Conservation (phyloP, 2,888 invertebrate genomes). For the Leptopilina drosophilae region DNA sequence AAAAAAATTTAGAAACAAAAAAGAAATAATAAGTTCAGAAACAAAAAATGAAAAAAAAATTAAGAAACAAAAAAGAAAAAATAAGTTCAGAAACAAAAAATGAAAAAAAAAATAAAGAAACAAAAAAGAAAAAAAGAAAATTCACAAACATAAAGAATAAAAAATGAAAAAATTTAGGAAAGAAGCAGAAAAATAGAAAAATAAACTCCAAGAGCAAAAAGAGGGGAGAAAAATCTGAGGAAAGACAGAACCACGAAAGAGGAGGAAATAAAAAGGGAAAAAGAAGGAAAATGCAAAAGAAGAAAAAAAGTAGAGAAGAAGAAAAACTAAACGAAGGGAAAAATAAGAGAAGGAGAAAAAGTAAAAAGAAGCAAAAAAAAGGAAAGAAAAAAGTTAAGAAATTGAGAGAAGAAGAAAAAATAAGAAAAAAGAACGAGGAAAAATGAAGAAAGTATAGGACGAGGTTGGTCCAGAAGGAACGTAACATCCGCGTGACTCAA, state of each 20-base stretch:
- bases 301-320: background rate
- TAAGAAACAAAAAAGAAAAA: too few relatives aligned
- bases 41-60: too few relatives aligned
- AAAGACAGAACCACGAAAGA: too few relatives aligned
- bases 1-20: too few relatives aligned
- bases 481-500: slow-evolving; percentile 68
- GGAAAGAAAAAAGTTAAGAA: background rate
- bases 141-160: too few relatives aligned
- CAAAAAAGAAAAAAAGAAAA: background rate
- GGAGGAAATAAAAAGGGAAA: too few relatives aligned
- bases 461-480: slow-evolving; percentile 49
- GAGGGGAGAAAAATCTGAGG: too few relatives aligned
- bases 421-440: slow-evolving; percentile 30
- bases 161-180: too few relatives aligned
- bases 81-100: background rate
- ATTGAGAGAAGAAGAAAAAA: slow-evolving; percentile 30
- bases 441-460: slow-evolving; percentile 36
- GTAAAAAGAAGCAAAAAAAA: slow-evolving; percentile 1
- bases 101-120: background rate
- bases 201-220: too few relatives aligned
- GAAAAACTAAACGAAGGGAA: slow-evolving; percentile 36
- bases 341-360: slow-evolving; percentile 39
- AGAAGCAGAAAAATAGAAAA: too few relatives aligned
- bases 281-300: background rate
- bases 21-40: slow-evolving; percentile 41